phyloP scores from a whole-genome alignment of 2,113 vertebrate species.

The Ctenomys sociabilis region DNA sequence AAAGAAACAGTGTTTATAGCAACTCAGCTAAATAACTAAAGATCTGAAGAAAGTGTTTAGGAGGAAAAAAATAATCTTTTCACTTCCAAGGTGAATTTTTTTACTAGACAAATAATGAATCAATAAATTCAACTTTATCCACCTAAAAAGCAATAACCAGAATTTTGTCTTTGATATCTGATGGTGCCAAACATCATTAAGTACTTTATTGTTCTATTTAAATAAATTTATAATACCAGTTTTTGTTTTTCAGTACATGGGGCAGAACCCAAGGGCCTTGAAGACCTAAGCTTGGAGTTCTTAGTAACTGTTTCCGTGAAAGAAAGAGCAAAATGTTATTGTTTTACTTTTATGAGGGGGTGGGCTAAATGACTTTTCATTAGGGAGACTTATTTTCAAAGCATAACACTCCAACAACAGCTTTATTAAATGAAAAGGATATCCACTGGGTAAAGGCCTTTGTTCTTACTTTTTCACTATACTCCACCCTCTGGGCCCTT shows the following conservation, averaged over 20 bases:
- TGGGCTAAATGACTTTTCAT: not conserved
- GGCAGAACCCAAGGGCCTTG: not conserved
- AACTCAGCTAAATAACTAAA: conserved; percentile 51
- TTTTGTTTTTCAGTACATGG: not conserved
- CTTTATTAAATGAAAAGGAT: not conserved
- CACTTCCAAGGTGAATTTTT: conserved; percentile 18
- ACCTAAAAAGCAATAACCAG: conserved; percentile 8
- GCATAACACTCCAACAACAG: not conserved
- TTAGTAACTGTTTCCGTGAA: not conserved
- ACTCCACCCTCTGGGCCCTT: not conserved
- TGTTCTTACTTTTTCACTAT: conserved; percentile 29
- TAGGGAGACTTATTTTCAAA: conserved; percentile 31
- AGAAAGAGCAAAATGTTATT: not conserved
- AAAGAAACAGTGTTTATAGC: conserved; percentile 5
- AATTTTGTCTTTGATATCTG: conserved; percentile 20
- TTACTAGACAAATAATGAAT: conserved; percentile 44
- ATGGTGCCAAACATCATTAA: not conserved
- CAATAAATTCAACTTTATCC: conserved; percentile 18
- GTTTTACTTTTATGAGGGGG: not conserved
- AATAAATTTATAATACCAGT: conserved; percentile 13
- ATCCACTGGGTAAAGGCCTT: not conserved
- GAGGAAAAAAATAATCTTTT: not conserved
- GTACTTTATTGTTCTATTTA: not conserved
- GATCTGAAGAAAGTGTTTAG: conserved; percentile 10
- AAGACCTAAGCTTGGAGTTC: not conserved